Evolutionary conservation across 1,140 invertebrate species (phyloP), one percentile per base, ranked within the genome.

Genomic region (Aphelinus atriplicis): DNA sequence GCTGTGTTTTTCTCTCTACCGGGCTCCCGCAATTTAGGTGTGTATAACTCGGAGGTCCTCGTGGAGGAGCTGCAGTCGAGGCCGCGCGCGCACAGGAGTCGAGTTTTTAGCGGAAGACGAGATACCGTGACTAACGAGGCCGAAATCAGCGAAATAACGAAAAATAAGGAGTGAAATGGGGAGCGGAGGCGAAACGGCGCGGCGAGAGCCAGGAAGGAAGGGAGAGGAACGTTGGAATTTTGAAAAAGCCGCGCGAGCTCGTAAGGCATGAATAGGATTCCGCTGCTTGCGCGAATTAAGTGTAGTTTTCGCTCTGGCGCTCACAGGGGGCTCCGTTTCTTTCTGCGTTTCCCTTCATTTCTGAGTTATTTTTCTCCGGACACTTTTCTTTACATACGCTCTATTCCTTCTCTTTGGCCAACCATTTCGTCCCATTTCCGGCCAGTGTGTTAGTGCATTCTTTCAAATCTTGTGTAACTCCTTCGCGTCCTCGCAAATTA

Each of bases 181-280:
- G 26, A 26, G 26, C 26, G 26, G 4, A 56, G 3, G 43, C 2
- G 7, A 46, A 10, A 57, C 3, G 55, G n/a, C 6, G 9, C 4
- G 9, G 51, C 4, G 9, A 53, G 51, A 53, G 51, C 4, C 4
- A 50, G 66, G 46, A 51, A 26, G 60, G 67, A 60, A 58, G 55
- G 56, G 55, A 71, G 69, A 61, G 7, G 46, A 50, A n/a, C 46
- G 26, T 51, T 51, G 45, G 53, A 63, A 62, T 70, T 61, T 61
- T 50, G 50, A 63, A 71, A 26, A 71, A 71, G 50, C 69, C 47
- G 47, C 67, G 45, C 45, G 26, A 60, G 1, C 9, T 26, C 10
- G 43, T 58, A 56, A 58, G 26, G 45, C 43, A 51, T 70, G 67
- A 70, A 70, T 70, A 70, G 67, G 61, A 70, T 70, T 62, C 53